Base-by-base conservation (phyloP, 2,113 vertebrate species). In the Odocoileus virginianus region DNA sequence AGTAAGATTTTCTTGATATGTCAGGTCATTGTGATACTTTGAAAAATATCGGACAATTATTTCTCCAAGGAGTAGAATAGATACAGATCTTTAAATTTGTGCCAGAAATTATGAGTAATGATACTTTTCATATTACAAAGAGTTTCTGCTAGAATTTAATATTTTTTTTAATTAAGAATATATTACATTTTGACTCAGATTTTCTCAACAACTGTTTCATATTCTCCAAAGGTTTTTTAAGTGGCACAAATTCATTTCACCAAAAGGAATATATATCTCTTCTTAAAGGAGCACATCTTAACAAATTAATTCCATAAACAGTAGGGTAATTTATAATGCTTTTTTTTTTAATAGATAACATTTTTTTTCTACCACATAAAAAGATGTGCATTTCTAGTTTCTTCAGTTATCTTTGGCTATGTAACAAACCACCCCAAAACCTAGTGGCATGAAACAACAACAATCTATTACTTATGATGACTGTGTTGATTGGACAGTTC, bases 241-340 rank as follows among this genome's bases (percentile, higher is more conserved):
- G 94, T 97, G 91, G 95, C 86, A 95, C 17, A 45, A 28, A 83
- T 97, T 96, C 79, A 94, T 97, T 95, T 98, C 97, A 47, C 85
- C 7, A 50, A 98, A 21, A 94, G 87, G 76, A 97, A 98, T 57
- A 82, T 76, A 64, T 74, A 93, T 83, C 43, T 96, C 83, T 88
- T 98, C 92, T 98, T 98, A 96, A 96, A 95, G 86, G 96, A 98
- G 91, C 87, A 97, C 95, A 97, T 96, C 98, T 98, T 91, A 6
- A 95, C 89, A 95, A 97, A 94, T 92, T 85, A 95, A 57, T 98
- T 97, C 95, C 97, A 98, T 97, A 98, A 98, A 98, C 97, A 98
- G 12, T 13, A 97, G 64, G 92, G 87, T 85, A 98, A 98, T 96
- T 98, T 30, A 0, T 97, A 98, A 97, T 89, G 78, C n/a, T 81